Evolutionary conservation across 2,113 vertebrate species (phyloP).

Genomic region (Atractosteus spatula): DNA sequence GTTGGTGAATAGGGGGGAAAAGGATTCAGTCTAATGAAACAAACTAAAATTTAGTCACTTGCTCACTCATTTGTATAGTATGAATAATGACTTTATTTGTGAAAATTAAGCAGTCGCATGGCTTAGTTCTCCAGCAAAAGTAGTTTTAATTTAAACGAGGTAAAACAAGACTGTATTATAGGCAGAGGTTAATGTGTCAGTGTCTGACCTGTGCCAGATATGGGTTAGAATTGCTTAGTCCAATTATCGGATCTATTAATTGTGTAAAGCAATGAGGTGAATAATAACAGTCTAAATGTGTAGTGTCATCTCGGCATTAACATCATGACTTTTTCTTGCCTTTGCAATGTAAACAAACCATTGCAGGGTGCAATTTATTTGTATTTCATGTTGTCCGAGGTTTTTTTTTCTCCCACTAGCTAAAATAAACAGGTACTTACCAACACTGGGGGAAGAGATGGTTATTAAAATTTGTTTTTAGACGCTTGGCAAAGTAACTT

Average conservation of each 20-base stretch:
- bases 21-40: too few relatives aligned
- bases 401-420: conserved; percentile 8
- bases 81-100: too few relatives aligned
- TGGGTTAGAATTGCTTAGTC: background rate
- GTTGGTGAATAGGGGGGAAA: too few relatives aligned
- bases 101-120: too few relatives aligned
- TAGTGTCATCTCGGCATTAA: background rate
- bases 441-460: conserved; percentile 20
- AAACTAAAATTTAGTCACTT: too few relatives aligned
- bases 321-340: background rate
- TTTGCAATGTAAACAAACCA: background rate
- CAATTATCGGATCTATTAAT: background rate
- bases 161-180: too few relatives aligned
- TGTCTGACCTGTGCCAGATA: too few relatives aligned
- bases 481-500: conserved; percentile 11
- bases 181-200: too few relatives aligned
- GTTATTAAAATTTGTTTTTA: conserved; percentile 34
- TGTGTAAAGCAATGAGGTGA: background rate
- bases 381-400: too few relatives aligned
- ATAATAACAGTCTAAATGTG: background rate
- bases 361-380: background rate
- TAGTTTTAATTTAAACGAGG: too few relatives aligned
- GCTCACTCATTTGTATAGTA: too few relatives aligned
- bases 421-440: conserved; percentile 1
- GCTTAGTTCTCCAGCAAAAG: too few relatives aligned